These are phyloP conservation scores for Hypolimnas misippus DNA, from an alignment of 2,888 invertebrate species.

Conservation along the genomic window DNA sequence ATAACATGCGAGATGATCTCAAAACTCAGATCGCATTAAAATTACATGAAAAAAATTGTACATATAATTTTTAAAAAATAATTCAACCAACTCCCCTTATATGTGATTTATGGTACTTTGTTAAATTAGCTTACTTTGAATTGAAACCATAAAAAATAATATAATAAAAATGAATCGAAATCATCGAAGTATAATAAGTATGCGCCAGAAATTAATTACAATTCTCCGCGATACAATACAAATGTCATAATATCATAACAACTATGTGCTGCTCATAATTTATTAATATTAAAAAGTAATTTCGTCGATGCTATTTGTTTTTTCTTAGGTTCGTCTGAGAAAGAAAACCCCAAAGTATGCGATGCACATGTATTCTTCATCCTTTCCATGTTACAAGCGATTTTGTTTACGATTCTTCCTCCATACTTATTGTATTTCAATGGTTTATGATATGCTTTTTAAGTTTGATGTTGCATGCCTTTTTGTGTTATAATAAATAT, in stretches of 20 bases:
- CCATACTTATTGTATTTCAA: constrained; percentile 7
- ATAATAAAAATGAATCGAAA: constrained; percentile 1
- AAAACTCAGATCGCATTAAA: constrained; percentile 43
- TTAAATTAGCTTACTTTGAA: neutral
- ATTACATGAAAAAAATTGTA: constrained; percentile 41
- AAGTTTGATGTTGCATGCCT: neutral
- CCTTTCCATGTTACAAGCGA: neutral
- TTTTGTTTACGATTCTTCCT: neutral
- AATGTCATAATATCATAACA: neutral
- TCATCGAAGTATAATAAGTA: constrained; percentile 15
- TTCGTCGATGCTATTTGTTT: too few species aligned
- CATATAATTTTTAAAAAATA: constrained; percentile 4
- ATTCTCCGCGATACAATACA: neutral
- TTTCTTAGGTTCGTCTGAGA: too few species aligned
- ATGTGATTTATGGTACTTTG: neutral
- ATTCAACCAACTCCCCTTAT: neutral
- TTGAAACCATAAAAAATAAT: constrained; percentile 4
- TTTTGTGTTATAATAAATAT: neutral
- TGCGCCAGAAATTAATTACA: neutral
- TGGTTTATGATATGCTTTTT: constrained; percentile 4
- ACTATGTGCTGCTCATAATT: too few species aligned
- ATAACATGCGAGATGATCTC: constrained; percentile 69
- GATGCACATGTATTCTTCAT: neutral
- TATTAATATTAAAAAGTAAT: too few species aligned
- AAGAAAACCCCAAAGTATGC: too few species aligned